These are phyloP conservation scores for Epinotia ramella DNA, from an alignment of 2,888 invertebrate species.

Conservation along the genomic window DNA sequence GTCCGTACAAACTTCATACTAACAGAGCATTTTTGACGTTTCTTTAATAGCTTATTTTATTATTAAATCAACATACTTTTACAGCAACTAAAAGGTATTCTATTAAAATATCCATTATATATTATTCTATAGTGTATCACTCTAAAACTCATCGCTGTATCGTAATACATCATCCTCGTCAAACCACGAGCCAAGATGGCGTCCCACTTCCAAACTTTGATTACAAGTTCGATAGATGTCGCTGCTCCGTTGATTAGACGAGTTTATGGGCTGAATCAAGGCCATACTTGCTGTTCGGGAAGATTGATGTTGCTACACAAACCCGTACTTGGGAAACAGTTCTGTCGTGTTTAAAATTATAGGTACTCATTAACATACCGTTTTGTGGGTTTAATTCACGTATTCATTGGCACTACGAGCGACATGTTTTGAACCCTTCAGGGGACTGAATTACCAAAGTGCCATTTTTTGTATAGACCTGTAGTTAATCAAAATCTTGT, in stretches of 20 bases:
- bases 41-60: no score
- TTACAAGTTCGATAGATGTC: conserved; percentile 40
- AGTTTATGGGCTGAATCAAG: conserved; percentile 28
- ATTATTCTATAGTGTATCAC: conserved; percentile 2
- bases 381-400: no score
- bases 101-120: not conserved
- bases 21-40: no score
- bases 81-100: no score
- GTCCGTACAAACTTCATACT: no score
- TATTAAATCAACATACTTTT: no score
- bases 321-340: not conserved
- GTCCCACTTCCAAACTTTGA: conserved; percentile 38
- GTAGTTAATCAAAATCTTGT: not conserved
- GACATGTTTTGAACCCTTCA: no score
- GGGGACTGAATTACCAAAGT: no score
- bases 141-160: conserved; percentile 19
- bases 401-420: no score
- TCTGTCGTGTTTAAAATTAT: not conserved
- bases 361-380: no score
- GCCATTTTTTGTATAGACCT: no score
- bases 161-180: conserved; percentile 29
- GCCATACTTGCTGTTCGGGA: not conserved
- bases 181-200: conserved; percentile 27
- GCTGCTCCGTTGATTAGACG: conserved; percentile 22
- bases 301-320: conserved; percentile 10